Evolutionary conservation across 2,797 vertebrate genomes (phyloP).

Genomic region (Semotilus atromaculatus): DNA sequence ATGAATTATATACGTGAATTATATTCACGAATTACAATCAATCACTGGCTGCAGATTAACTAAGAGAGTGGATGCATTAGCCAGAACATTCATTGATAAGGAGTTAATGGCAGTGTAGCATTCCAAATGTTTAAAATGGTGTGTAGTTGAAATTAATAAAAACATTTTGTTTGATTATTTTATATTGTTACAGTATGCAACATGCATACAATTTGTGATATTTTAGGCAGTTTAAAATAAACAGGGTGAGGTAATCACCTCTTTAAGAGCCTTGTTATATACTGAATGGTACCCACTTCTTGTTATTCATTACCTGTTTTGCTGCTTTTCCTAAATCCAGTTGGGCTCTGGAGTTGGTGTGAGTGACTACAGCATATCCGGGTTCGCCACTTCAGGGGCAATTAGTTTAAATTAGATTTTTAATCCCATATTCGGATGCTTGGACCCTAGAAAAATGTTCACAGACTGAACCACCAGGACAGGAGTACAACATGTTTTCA

Average conservation of each 20-base stretch:
- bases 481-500: background rate
- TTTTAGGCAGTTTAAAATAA: background rate
- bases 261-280: background rate
- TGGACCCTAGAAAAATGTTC: background rate
- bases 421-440: background rate
- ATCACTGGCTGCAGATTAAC: background rate
- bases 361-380: background rate
- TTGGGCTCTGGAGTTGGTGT: background rate
- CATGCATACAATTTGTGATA: background rate
- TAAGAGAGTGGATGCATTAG: background rate
- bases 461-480: background rate
- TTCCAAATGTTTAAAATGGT: background rate
- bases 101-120: background rate
- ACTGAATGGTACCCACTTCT: background rate
- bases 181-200: background rate
- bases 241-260: background rate
- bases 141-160: background rate
- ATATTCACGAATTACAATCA: background rate
- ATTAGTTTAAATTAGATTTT: background rate
- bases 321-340: slow-evolving; percentile 3
- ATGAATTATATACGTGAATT: no score
- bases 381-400: background rate
- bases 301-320: slow-evolving; percentile 3
- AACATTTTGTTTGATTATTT: background rate
- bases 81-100: background rate